These are phyloP conservation scores for Catostomus latipinnis DNA, from an alignment of 2,797 vertebrate genomes.

Conservation along the genomic window DNA sequence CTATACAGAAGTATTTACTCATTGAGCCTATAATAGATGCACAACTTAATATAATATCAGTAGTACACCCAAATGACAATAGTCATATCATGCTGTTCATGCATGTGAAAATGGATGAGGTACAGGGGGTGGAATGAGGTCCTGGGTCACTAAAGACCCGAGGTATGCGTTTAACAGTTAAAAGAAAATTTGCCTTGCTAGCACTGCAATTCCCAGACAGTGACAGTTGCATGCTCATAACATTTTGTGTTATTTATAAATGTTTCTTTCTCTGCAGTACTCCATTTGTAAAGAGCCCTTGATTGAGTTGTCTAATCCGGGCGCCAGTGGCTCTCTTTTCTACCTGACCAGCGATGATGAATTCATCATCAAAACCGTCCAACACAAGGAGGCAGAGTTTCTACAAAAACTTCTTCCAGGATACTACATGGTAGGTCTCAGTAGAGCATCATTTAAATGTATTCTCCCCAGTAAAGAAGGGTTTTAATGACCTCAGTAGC, in stretches of 20 bases:
- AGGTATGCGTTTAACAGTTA: too few species aligned
- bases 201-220: too few species aligned
- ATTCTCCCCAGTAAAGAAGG: not conserved
- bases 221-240: slow-evolving; percentile 11
- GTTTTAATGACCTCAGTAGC: not conserved
- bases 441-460: not conserved
- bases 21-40: too few species aligned
- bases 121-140: too few species aligned
- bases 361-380: slow-evolving; percentile 98
- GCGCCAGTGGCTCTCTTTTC: slow-evolving; percentile 95
- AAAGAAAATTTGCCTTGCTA: too few species aligned
- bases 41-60: too few species aligned
- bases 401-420: slow-evolving; percentile 95
- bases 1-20: too few species aligned
- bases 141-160: too few species aligned
- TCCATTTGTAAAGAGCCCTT: slow-evolving; percentile 95
- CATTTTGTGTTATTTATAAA: not conserved
- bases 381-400: slow-evolving; percentile 98
- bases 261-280: slow-evolving; percentile 77
- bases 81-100: too few species aligned
- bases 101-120: too few species aligned
- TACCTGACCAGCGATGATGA: slow-evolving; percentile 73
- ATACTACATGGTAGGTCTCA: slow-evolving; percentile 93
- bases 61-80: too few species aligned
- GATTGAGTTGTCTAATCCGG: slow-evolving; percentile 95